Base-by-base conservation (phyloP, 2,797 vertebrate species). In the Ara ararauna region DNA sequence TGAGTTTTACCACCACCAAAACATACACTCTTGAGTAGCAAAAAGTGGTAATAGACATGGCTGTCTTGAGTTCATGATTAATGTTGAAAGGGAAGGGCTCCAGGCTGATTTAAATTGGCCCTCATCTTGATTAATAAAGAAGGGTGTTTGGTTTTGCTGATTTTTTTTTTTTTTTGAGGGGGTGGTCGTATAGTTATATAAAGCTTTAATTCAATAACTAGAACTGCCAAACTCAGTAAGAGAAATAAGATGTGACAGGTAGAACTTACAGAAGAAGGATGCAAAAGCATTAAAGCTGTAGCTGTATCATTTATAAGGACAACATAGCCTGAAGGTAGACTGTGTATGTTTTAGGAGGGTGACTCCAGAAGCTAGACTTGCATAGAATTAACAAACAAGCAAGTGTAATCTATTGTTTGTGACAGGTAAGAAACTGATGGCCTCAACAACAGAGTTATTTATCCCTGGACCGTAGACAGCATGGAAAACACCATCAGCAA, bases 131-230 rank as follows among this genome's bases (percentile, higher is more conserved):
- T 70, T 79, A 89, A 76, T 5, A 85, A 86, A 78, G 45, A 75
- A 45, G 13, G 30, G 6, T 3, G 4, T 10, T 66, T 87, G 32
- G 18, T 3, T 83, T 76, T 71, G 22, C 12, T 74, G n/a, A 1
- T n/a, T 40, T 48, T 26, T 50, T n/a, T 61, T 61, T 62, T 78
- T 58, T 58, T 81, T 70, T 45, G 26, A 50, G 12, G 4, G 9
- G 7, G 7, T 61, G 14, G 12, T 66, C 27, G 42, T 38, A 51
- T 72, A 79, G 44, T 86, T 91, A 80, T 48, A 65, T 68, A 44
- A 92, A 94, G 34, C 76, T 79, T 85, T 83, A 84, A 91, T 85
- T 87, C 73, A 77, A 30, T 87, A 89, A 45, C 53, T 87, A 62
- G 24, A 79, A 65, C 61, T 84, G 62, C 36, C 45, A 83, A 88